These are phyloP conservation scores for Bombus waltoni DNA, from an alignment of 1,140 invertebrate genomes.

Conservation along the genomic window DNA sequence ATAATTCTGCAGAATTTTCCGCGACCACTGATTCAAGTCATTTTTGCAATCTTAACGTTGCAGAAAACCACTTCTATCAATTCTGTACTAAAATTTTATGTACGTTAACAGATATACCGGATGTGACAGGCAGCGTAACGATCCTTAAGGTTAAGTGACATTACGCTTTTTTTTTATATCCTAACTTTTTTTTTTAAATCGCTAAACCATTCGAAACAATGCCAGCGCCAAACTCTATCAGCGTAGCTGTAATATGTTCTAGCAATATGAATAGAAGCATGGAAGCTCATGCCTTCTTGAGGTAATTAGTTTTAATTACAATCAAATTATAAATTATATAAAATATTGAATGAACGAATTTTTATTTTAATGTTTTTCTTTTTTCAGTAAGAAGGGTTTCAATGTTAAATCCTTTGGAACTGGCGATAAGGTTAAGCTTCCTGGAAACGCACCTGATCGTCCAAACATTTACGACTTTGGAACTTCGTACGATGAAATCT, in stretches of 20 bases:
- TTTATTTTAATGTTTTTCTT: constrained; percentile 23
- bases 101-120: constrained; percentile 30
- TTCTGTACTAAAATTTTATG: not conserved
- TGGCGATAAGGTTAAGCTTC: constrained; percentile 98
- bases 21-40: not conserved
- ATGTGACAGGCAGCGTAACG: constrained; percentile 49
- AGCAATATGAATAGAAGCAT: constrained; percentile 99
- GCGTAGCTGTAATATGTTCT: constrained; percentile 97
- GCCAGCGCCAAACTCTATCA: constrained; percentile 84
- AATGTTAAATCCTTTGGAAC: constrained; percentile 98
- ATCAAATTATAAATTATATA: not conserved
- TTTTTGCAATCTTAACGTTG: not conserved
- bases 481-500: constrained; percentile 98
- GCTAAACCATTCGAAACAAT: constrained; percentile 63
- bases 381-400: constrained; percentile 96
- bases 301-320: constrained; percentile 75
- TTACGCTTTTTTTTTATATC: constrained; percentile 29
- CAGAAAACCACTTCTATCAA: not conserved
- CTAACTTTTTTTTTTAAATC: constrained; percentile 25
- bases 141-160: constrained; percentile 45
- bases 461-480: constrained; percentile 99
- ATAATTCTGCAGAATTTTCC: not conserved
- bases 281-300: constrained; percentile 98
- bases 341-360: not conserved
- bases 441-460: constrained; percentile 96